phyloP scores from a whole-genome alignment of 2,888 invertebrate species.

The Sinhomidia bicolor region DNA sequence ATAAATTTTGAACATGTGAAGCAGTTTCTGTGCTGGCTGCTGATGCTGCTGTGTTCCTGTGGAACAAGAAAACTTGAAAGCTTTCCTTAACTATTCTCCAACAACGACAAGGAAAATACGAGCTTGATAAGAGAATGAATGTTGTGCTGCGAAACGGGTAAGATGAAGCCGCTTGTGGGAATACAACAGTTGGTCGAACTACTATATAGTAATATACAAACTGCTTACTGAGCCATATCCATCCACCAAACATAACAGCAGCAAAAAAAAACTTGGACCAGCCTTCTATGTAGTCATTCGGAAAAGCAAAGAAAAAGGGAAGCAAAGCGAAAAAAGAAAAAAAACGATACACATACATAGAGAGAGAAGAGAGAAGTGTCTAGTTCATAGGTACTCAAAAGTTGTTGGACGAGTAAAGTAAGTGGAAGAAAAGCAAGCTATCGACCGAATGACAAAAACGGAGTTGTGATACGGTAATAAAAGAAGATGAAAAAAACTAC shows the following conservation, averaged over 20 bases:
- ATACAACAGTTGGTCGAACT: slow-evolving; percentile 68
- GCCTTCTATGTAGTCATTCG: slow-evolving; percentile 44
- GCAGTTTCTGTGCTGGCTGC: background rate
- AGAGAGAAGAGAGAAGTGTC: background rate
- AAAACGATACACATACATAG: slow-evolving; percentile 54
- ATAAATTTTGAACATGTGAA: slow-evolving; percentile 42
- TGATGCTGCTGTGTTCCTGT: background rate
- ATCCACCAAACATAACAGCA: no score
- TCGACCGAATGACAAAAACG: slow-evolving; percentile 62
- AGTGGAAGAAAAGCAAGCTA: slow-evolving; percentile 67
- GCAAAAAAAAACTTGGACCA: background rate
- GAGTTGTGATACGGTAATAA: background rate
- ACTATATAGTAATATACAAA: background rate
- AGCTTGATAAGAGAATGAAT: background rate
- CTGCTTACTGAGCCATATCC: background rate
- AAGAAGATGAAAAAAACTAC: background rate
- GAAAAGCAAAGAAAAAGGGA: slow-evolving; percentile 53
- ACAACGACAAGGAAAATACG: slow-evolving; percentile 15
- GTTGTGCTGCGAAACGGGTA: background rate
- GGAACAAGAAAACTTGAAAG: slow-evolving; percentile 16
- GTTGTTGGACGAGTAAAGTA: slow-evolving; percentile 56
- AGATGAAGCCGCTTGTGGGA: slow-evolving; percentile 58
- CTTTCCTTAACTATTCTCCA: background rate
- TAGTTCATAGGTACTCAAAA: slow-evolving; percentile 7
- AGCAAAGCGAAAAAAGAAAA: slow-evolving; percentile 57